Percentiles rank a stretch among this genome's conserved stretches.
phyloP scores from a whole-genome alignment of 92 coral and sea anemone species.

The Montipora capitata region DNA sequence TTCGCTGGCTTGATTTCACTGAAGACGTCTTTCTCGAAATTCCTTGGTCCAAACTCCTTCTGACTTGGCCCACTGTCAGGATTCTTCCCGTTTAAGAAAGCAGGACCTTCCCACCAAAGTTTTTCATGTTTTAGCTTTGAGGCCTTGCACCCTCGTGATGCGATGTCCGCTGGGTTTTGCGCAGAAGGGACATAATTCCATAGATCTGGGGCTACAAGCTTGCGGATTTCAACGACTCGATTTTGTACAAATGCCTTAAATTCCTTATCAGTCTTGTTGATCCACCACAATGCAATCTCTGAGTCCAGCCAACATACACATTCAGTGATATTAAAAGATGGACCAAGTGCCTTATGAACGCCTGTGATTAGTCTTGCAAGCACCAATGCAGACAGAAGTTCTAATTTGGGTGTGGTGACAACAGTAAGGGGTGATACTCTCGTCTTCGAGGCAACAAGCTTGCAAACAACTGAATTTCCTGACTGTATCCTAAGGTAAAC shows the following conservation, averaged over 20 bases:
- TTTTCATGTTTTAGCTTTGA: too few species aligned
- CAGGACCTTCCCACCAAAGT: too few species aligned
- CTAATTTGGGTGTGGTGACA: slow-evolving; percentile 56
- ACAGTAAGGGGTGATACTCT: slow-evolving; percentile 20
- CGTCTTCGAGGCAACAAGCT: slow-evolving; percentile 26
- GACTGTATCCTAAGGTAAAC: slow-evolving; percentile 52
- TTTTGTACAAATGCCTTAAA: slow-evolving; percentile 61
- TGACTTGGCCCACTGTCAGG: too few species aligned
- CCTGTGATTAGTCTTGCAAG: slow-evolving; percentile 35
- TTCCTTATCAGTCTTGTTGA: slow-evolving; percentile 17
- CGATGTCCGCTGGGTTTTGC: slow-evolving; percentile 1
- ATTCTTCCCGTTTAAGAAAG: too few species aligned
- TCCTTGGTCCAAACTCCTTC: too few species aligned
- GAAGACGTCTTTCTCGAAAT: too few species aligned
- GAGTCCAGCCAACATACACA: too few species aligned
- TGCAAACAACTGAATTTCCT: slow-evolving; percentile 46
- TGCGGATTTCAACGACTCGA: slow-evolving; percentile 16
- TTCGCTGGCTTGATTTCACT: slow-evolving; percentile 14
- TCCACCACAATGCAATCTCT: slow-evolving; percentile 23
- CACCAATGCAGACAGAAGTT: slow-evolving; percentile 35
- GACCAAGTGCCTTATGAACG: slow-evolving; percentile 41
- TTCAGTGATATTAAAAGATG: background rate
- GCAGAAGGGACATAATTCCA: too few species aligned
- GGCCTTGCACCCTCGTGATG: too few species aligned
- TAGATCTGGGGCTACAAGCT: background rate